Evolutionary conservation across 2,113 vertebrate species (phyloP).

Genomic region (Fulica atra): DNA sequence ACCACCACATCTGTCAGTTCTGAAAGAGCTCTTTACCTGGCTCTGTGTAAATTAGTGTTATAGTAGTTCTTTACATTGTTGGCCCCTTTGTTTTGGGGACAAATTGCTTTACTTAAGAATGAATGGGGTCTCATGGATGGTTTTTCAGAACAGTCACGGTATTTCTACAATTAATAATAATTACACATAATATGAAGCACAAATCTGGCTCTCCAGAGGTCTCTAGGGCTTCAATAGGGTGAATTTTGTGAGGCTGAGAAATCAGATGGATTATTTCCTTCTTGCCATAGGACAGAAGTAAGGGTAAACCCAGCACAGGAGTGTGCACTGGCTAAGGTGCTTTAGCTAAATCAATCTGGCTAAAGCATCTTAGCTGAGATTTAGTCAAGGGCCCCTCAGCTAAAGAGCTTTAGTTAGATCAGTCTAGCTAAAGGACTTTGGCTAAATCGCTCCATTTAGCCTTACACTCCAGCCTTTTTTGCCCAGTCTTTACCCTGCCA

Average conservation of each 20-base stretch:
- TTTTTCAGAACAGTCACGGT: not conserved
- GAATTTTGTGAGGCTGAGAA: not conserved
- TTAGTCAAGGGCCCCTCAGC: constrained; percentile 12
- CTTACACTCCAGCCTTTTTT: not conserved
- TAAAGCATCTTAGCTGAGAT: constrained; percentile 49
- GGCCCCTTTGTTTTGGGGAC: not conserved
- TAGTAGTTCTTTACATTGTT: not conserved
- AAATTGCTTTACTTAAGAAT: not conserved
- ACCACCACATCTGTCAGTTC: not conserved
- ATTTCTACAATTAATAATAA: not conserved
- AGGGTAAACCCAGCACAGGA: not conserved
- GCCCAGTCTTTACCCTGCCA: not conserved
- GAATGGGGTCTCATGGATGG: not conserved
- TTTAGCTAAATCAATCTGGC: constrained; percentile 36
- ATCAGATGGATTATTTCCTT: not conserved
- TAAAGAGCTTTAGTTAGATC: constrained; percentile 52
- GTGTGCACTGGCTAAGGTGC: constrained; percentile 7
- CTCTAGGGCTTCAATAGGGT: not conserved
- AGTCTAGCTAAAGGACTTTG: constrained; percentile 17
- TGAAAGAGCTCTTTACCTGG: not conserved
- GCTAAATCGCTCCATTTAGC: not conserved
- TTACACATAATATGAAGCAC: not conserved
- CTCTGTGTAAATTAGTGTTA: not conserved
- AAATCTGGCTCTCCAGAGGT: not conserved
- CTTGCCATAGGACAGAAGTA: not conserved